Conservation (phyloP, 1,140 invertebrate species). For the Aporrectodea caliginosa region DNA sequence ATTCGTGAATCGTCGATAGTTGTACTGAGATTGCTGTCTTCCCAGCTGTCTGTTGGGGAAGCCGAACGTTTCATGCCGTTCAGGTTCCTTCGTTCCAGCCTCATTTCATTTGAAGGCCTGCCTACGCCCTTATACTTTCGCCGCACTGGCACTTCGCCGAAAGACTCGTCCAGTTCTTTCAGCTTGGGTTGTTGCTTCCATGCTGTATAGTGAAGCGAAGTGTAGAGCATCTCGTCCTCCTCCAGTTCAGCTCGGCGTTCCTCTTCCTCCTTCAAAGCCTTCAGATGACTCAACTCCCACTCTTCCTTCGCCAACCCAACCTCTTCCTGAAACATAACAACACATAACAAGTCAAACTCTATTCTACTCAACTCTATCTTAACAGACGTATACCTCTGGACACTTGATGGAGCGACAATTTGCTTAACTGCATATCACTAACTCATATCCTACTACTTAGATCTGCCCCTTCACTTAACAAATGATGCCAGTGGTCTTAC, state of each 20-base stretch:
- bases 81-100: neutral
- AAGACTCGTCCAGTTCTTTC: neutral
- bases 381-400: no score
- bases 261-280: conserved; percentile 60
- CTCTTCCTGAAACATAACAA: conserved; percentile 64
- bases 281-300: conserved; percentile 83
- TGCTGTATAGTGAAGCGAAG: conserved; percentile 49
- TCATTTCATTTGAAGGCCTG: neutral
- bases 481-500: no score
- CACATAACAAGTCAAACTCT: no score
- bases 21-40: neutral
- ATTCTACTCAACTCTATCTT: no score
- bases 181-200: conserved; percentile 41
- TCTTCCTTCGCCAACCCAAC: conserved; percentile 71
- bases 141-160: neutral
- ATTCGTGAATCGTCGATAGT: neutral
- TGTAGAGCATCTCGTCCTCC: conserved; percentile 65
- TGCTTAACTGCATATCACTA: no score
- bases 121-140: neutral
- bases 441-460: no score
- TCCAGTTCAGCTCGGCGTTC: conserved; percentile 60
- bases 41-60: neutral
- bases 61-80: neutral
- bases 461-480: no score
- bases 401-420: no score